Percentiles rank a stretch among this genome's conserved stretches.
Conservation (phyloP, 2,888 invertebrate species). For the Rosalia funebris region DNA sequence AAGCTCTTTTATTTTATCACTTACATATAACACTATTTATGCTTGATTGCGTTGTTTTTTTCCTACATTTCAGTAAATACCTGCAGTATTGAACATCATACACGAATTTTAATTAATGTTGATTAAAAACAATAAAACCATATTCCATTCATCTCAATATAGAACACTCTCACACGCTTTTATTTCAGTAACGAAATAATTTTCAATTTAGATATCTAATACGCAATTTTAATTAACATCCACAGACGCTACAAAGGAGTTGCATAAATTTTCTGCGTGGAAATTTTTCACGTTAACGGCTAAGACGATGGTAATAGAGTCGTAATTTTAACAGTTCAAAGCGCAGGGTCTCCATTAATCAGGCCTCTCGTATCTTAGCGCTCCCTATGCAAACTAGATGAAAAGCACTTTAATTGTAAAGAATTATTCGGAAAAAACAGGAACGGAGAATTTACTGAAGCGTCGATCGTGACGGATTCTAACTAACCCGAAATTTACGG, state of each 20-base stretch:
- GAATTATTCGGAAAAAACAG: slow-evolving; percentile 1
- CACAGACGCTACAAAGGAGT: slow-evolving; percentile 7
- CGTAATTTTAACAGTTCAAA: slow-evolving; percentile 26
- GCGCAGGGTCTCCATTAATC: slow-evolving; percentile 20
- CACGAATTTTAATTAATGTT: too few species aligned
- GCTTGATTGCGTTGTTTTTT: too few species aligned
- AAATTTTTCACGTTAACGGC: slow-evolving; percentile 15
- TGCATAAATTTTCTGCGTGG: background rate
- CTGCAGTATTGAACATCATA: too few species aligned
- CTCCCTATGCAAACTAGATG: slow-evolving; percentile 10
- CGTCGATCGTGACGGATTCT: background rate
- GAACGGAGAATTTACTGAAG: background rate
- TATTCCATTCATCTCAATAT: too few species aligned
- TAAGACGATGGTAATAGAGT: slow-evolving; percentile 23
- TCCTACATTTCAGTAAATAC: too few species aligned
- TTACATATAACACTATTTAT: too few species aligned
- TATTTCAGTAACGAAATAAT: too few species aligned
- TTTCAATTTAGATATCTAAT: slow-evolving; percentile 12
- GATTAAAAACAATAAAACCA: too few species aligned
- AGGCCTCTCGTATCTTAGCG: slow-evolving; percentile 7
- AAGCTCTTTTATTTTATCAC: too few species aligned
- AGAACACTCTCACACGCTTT: too few species aligned
- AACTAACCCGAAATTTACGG: background rate
- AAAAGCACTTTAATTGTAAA: slow-evolving; percentile 20
- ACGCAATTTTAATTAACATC: slow-evolving; percentile 12